Conservation (phyloP, 1,140 invertebrate genomes). For the Calliopsis andreniformis region DNA sequence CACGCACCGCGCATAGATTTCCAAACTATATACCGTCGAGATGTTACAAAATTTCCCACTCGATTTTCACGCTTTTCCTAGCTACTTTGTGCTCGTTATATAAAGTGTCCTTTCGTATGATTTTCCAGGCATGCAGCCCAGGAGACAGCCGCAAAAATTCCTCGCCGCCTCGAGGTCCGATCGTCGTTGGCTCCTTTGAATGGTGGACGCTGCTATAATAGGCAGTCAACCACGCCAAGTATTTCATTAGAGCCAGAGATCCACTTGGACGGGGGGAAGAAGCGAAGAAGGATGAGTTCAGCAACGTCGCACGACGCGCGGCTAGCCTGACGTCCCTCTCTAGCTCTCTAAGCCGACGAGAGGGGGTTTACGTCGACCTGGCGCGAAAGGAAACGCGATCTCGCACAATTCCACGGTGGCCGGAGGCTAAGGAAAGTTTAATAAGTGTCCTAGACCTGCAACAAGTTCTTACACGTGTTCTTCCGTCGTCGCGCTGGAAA, state of each 20-base stretch:
- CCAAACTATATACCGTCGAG: too few species aligned
- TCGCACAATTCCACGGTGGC: background rate
- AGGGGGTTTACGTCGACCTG: background rate
- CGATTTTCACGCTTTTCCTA: too few species aligned
- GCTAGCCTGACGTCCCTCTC: constrained; percentile 4
- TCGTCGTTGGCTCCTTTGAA: constrained; percentile 14
- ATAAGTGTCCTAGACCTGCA: constrained; percentile 16
- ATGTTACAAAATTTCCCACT: too few species aligned
- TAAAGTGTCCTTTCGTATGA: background rate
- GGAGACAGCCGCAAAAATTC: background rate
- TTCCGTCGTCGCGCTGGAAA: too few species aligned
- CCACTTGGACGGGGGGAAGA: too few species aligned
- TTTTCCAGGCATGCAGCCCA: constrained; percentile 19
- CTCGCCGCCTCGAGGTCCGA: background rate
- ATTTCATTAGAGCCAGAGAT: constrained; percentile 26
- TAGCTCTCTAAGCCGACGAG: background rate
- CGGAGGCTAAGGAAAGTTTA: constrained; percentile 14
- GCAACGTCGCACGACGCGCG: constrained; percentile 1
- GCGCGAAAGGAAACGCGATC: background rate
- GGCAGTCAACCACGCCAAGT: constrained; percentile 30
- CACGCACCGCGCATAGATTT: too few species aligned
- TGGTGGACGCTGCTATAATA: constrained; percentile 27
- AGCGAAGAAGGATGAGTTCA: constrained; percentile 1
- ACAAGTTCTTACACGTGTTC: constrained; percentile 1
- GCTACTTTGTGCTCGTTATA: too few species aligned